A percentile compares a stretch with the other conserved stretches of the same genome.
Conservation (phyloP, 2,888 invertebrate species). For the Anorthoa munda region DNA sequence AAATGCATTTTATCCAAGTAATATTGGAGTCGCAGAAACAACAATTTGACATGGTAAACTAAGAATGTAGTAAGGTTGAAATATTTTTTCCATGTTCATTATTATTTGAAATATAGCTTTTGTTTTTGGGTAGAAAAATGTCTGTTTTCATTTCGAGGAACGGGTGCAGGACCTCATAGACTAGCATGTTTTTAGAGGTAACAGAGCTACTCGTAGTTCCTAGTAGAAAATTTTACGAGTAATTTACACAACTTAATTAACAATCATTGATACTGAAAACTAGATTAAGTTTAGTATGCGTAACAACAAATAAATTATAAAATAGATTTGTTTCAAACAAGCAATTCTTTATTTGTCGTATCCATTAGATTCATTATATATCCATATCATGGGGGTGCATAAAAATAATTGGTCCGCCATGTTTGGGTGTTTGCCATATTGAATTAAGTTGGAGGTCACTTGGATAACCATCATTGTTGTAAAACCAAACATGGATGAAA, state of each 20-base stretch:
- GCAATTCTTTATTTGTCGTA: no score
- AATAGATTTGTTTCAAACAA: no score
- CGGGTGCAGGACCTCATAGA: no score
- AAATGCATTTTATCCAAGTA: constrained; percentile 35
- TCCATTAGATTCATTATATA: no score
- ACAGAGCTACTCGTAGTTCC: no score
- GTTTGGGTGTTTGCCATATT: no score
- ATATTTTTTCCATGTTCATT: constrained; percentile 20
- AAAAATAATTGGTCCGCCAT: no score
- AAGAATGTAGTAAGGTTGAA: constrained; percentile 5
- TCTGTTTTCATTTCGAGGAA: constrained; percentile 13
- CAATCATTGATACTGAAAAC: neutral
- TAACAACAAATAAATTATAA: no score
- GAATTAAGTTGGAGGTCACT: no score
- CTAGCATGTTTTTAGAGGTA: neutral
- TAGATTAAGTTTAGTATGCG: neutral
- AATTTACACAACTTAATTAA: neutral
- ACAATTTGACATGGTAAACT: constrained; percentile 35
- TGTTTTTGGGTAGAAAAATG: constrained; percentile 1
- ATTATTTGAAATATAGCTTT: constrained; percentile 26
- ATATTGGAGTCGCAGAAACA: constrained; percentile 13
- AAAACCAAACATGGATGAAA: no score
- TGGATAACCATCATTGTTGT: no score
- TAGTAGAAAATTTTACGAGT: neutral
- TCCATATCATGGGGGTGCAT: no score